Percentiles rank a stretch among this genome's conserved stretches.
phyloP scores from a whole-genome alignment of 2,113 vertebrate species.

The Dromas ardeola region DNA sequence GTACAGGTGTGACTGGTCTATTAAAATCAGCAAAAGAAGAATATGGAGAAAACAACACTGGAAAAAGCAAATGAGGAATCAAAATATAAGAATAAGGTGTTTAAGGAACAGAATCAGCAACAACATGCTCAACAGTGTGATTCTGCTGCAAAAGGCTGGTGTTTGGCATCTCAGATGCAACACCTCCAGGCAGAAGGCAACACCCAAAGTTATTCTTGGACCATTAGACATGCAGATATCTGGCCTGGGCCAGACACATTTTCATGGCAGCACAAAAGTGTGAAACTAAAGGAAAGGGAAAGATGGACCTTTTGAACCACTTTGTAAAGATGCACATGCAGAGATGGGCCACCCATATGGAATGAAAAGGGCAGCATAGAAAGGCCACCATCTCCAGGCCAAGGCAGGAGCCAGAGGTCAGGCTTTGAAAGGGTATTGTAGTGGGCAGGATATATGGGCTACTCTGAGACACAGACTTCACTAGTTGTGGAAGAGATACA shows the following conservation, averaged over 20 bases:
- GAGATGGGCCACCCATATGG: not conserved
- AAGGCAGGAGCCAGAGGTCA: not conserved
- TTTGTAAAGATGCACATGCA: not conserved
- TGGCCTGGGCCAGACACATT: not conserved
- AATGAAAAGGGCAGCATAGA: not conserved
- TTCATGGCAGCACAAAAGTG: not conserved
- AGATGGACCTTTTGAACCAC: not conserved
- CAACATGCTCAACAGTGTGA: not conserved
- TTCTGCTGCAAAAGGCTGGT: not conserved
- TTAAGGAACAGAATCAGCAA: not conserved
- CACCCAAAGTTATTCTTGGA: not conserved
- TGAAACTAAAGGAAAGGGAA: not conserved
- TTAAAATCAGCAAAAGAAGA: not conserved
- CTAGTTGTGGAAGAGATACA: not conserved
- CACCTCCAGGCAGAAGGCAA: not conserved
- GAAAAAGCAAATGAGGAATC: not conserved
- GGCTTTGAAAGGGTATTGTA: not conserved
- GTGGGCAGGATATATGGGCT: not conserved
- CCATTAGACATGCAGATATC: not conserved
- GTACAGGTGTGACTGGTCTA: not conserved
- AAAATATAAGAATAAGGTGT: not conserved
- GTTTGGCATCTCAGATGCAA: not conserved
- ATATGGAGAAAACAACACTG: not conserved
- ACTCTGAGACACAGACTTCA: not conserved
- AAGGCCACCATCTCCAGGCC: not conserved